Evolutionary conservation across 2,113 vertebrate species (phyloP).

Genomic region (Bubo bubo): DNA sequence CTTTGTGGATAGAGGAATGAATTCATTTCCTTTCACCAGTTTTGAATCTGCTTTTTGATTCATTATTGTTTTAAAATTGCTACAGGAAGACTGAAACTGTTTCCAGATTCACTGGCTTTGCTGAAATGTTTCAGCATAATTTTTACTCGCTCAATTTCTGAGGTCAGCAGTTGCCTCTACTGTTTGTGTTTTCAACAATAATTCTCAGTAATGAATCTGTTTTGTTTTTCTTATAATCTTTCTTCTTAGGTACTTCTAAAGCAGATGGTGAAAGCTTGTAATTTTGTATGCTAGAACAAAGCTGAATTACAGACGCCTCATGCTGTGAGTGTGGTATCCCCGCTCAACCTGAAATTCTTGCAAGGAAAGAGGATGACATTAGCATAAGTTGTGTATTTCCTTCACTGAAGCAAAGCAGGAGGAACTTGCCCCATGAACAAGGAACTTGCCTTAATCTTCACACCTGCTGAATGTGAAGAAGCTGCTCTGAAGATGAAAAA

Average conservation of each 20-base stretch:
- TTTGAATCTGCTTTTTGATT: neutral
- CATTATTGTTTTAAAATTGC: neutral
- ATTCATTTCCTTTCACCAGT: neutral
- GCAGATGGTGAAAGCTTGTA: slow-evolving; percentile 5
- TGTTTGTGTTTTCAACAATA: neutral
- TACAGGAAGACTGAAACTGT: neutral
- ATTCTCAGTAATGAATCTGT: neutral
- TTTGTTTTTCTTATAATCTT: neutral
- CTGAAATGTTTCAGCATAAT: neutral
- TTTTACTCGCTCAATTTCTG: neutral
- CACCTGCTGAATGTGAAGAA: neutral
- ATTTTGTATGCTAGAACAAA: neutral
- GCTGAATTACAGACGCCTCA: neutral
- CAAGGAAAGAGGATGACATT: neutral
- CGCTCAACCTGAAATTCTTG: neutral
- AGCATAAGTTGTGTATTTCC: neutral
- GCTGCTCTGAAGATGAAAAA: neutral
- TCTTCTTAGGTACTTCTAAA: slow-evolving; percentile 1
- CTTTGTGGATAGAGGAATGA: neutral
- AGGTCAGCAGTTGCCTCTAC: neutral
- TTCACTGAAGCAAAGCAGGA: neutral
- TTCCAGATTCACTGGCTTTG: neutral
- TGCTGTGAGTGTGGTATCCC: neutral
- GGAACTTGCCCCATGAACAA: neutral
- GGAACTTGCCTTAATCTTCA: neutral